Evolutionary conservation across 2,797 vertebrate species (phyloP), one percentile per base, ranked within the genome.

Genomic region (Florisuga fusca): DNA sequence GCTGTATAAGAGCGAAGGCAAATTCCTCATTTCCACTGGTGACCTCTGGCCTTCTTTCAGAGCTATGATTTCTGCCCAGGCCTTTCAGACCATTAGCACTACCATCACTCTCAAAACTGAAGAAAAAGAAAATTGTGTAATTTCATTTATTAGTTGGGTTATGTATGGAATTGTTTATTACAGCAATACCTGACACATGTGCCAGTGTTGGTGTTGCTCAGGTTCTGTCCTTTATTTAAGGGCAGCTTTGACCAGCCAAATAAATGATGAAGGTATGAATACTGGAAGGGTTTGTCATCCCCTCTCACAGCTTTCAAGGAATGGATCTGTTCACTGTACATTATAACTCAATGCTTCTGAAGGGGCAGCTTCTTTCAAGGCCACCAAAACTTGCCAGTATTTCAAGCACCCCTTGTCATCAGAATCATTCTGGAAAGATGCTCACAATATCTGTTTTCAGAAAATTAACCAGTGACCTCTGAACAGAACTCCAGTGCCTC

Each of bases 401-500:
- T 98, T 98, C 93, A 99, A 97, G 96, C 97, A 98, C 33, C 97
- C 98, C 53, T 98, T 98, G 18, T 94, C 91, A 57, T 98, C 98
- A 34, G 33, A 94, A 96, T 98, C 98, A 85, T 97, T 98, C 97
- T 98, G 95, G 59, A 97, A 94, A 79, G 53, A 84, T 12, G 59
- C 33, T 80, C 67, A 90, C 20, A 83, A 33, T 72, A 80, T 58
- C 34, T 61, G 57, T 74, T 90, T 80, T 74, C 48, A 82, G 73
- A 77, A 87, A 84, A 88, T 74, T 62, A 77, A 23, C 34, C 33
- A 36, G 36, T 59, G 0, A 0, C 7, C 51, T 73, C 79, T 57
- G 50, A 43, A 73, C 38, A 87, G 34, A 93, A 51, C 29, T 94
- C 79, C 79, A 83, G 27, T 62, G 41, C 62, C 34, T 89, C 66